phyloP scores from a whole-genome alignment of 2,888 invertebrate genomes.

The Rhorus exstirpatorius region DNA sequence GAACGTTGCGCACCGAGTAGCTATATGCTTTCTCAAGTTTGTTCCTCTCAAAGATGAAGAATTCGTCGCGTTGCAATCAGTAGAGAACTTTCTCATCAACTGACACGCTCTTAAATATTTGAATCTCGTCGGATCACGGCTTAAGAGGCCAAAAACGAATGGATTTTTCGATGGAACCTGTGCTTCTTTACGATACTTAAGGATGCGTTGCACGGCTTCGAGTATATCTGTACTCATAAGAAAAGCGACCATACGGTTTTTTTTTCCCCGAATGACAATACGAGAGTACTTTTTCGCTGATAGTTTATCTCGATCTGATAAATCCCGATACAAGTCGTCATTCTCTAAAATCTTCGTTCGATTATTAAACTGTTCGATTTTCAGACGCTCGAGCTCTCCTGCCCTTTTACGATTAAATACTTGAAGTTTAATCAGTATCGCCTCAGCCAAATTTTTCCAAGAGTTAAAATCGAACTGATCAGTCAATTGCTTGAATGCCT shows the following conservation, averaged over 20 bases:
- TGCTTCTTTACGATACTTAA: conserved; percentile 48
- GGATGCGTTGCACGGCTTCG: conserved; percentile 36
- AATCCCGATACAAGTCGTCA: conserved; percentile 32
- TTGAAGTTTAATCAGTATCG: conserved; percentile 49
- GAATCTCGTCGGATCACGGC: conserved; percentile 19
- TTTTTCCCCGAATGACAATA: conserved; percentile 65
- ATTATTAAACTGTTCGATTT: conserved; percentile 54
- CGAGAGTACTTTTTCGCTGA: conserved; percentile 60
- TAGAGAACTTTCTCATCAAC: conserved; percentile 51
- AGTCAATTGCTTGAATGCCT: conserved; percentile 3
- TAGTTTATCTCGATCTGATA: conserved; percentile 44
- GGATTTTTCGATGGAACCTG: conserved; percentile 51
- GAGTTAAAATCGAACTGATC: conserved; percentile 11
- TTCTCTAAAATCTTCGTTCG: conserved; percentile 16
- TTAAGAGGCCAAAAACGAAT: conserved; percentile 61
- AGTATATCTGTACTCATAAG: conserved; percentile 40
- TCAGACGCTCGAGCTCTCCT: conserved; percentile 59
- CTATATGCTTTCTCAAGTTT: conserved; percentile 66
- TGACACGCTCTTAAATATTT: conserved; percentile 44
- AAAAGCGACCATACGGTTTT: conserved; percentile 63
- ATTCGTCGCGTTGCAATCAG: conserved; percentile 55
- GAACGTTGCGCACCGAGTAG: conserved; percentile 61
- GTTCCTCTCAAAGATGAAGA: conserved; percentile 65
- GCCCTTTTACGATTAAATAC: conserved; percentile 67
- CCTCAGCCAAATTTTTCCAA: conserved; percentile 49